These are phyloP conservation scores for Lophotriccus pileatus DNA, from an alignment of 2,797 vertebrate species.

Conservation along the genomic window DNA sequence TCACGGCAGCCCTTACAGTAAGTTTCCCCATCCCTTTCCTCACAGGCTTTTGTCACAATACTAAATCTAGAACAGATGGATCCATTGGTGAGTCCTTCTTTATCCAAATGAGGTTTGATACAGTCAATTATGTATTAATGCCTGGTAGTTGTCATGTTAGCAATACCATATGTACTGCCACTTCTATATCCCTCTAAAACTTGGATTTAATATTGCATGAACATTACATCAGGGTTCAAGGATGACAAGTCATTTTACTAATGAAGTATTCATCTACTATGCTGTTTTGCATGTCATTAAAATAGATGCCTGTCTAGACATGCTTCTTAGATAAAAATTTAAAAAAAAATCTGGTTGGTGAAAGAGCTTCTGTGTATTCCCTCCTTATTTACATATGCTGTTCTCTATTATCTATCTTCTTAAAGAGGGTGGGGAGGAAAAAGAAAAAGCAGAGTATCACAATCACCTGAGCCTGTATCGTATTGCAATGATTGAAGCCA, in stretches of 20 bases:
- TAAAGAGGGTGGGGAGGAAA: not conserved
- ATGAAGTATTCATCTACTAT: constrained; percentile 37
- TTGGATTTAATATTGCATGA: not conserved
- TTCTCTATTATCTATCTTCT: not conserved
- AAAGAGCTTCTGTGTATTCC: not conserved
- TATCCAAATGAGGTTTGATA: not conserved
- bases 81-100: not conserved
- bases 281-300: constrained; percentile 49
- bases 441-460: not conserved
- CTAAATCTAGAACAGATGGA: not conserved
- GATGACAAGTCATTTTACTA: constrained; percentile 38
- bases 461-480: not conserved
- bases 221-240: constrained; percentile 34
- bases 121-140: not conserved
- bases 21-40: not conserved
- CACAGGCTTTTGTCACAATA: not conserved
- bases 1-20: not conserved
- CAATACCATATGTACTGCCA: not conserved
- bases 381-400: not conserved
- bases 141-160: not conserved
- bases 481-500: not conserved
- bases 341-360: not conserved
- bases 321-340: not conserved
- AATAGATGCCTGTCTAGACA: constrained; percentile 56
- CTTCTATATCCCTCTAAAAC: not conserved